Percentiles rank a stretch among this genome's conserved stretches.
These are phyloP conservation scores for Upupa epops DNA, from an alignment of 2,113 vertebrate genomes.

Conservation along the genomic window DNA sequence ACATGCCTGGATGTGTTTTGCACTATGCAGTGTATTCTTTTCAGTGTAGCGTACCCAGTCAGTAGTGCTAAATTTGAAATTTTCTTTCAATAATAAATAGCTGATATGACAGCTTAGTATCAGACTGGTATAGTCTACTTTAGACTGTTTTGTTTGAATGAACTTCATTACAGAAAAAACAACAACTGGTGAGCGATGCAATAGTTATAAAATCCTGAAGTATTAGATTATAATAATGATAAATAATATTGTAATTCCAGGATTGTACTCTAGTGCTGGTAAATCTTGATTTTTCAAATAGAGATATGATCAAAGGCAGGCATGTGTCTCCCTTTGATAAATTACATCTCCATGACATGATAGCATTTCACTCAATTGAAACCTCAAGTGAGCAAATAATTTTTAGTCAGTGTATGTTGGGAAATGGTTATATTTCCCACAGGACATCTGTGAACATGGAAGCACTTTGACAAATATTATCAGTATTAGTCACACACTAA, in stretches of 20 bases:
- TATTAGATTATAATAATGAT: not conserved
- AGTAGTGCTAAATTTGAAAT: not conserved
- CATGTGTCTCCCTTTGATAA: not conserved
- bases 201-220: not conserved
- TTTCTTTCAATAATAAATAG: not conserved
- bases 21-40: not conserved
- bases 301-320: not conserved
- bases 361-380: not conserved
- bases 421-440: not conserved
- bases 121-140: not conserved
- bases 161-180: not conserved
- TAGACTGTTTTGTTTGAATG: not conserved
- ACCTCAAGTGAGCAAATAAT: constrained; percentile 5
- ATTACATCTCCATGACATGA: not conserved
- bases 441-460: not conserved
- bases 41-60: not conserved
- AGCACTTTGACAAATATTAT: not conserved
- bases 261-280: not conserved
- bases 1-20: not conserved
- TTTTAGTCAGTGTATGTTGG: not conserved
- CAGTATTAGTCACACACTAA: not conserved
- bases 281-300: not conserved
- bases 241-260: not conserved
- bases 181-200: not conserved
- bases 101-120: not conserved